Base-by-base conservation (phyloP, 1,140 invertebrate genomes). In the Pararge aegeria region DNA sequence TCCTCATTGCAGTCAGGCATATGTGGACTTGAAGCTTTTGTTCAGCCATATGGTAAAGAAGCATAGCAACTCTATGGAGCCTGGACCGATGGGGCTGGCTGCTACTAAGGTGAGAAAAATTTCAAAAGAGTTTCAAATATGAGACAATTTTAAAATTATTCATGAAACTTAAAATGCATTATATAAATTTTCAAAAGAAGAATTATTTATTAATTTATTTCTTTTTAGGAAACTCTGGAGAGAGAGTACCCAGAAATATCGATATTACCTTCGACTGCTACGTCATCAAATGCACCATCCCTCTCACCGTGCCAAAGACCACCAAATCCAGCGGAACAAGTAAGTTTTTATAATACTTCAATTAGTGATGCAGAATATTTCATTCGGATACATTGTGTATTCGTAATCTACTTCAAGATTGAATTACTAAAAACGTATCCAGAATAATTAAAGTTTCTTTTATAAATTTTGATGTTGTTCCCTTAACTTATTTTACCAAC, bases 191-290 rank as follows among this genome's bases (percentile, higher is more conserved):
- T n/a, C n/a, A n/a, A n/a, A n/a, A n/a, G n/a, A n/a, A n/a, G n/a
- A n/a, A n/a, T n/a, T n/a, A n/a, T n/a, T n/a, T n/a, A 38, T 27
- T 57, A 50, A n/a, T 1, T 12, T 58, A 38, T 30, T 5, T 61
- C 27, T 49, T 48, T 46, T 64, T 64, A 92, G 90, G 91, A 92
- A 75, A 90, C 89, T 7, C 82, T 91, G 42, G 90, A 91, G 59
- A 73, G 90, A 49, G 90, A 91, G 61, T 91, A 91, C 70, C 90
- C 90, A 21, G 90, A 91, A 63, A 91, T 91, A 54, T 91, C 90
- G 5, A 91, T 91, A 24, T 65, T 91, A 50, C 90, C 90, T 1
- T 91, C 90, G 2, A 91, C 90, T 12, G 90, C 90, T 0, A 81
- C 90, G 0, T 81, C 87, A 1, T 81, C 86, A 4, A 74, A 75